phyloP scores from a whole-genome alignment of 2,113 vertebrate species.

The Porphyrio hochstetteri region DNA sequence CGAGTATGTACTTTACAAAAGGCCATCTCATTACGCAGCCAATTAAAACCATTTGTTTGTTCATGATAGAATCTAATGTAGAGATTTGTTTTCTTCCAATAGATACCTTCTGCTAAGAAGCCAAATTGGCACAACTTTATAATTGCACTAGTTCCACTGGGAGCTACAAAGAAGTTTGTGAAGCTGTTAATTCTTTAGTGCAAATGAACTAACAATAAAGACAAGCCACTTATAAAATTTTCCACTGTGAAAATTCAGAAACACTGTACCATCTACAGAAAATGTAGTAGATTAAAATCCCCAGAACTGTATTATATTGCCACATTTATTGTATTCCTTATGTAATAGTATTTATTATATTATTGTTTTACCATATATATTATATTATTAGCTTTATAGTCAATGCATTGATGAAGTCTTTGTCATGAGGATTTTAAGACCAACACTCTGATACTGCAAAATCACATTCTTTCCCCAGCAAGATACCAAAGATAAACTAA shows the following conservation, averaged over 20 bases:
- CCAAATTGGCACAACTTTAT: conserved; percentile 77
- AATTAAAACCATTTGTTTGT: conserved; percentile 73
- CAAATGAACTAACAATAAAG: conserved; percentile 46
- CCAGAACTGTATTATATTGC: background rate
- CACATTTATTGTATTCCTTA: background rate
- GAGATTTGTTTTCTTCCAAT: conserved; percentile 72
- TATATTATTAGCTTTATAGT: background rate
- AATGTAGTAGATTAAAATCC: conserved; percentile 6
- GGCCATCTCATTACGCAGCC: conserved; percentile 57
- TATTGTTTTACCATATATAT: background rate
- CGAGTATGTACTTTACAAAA: background rate
- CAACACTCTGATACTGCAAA: background rate
- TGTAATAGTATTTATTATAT: background rate
- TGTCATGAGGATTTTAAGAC: background rate
- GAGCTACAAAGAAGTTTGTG: conserved; percentile 74
- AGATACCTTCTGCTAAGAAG: conserved; percentile 69
- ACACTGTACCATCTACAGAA: background rate
- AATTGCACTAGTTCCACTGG: conserved; percentile 70
- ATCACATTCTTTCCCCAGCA: background rate
- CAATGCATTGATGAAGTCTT: background rate
- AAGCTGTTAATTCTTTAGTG: conserved; percentile 73
- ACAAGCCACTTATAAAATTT: conserved; percentile 64
- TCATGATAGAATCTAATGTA: conserved; percentile 65
- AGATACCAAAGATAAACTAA: background rate
- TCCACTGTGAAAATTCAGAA: conserved; percentile 39